Percentiles rank a stretch among this genome's conserved stretches.
phyloP scores from a whole-genome alignment of 2,113 vertebrate species.

The Rhinoptilus africanus region DNA sequence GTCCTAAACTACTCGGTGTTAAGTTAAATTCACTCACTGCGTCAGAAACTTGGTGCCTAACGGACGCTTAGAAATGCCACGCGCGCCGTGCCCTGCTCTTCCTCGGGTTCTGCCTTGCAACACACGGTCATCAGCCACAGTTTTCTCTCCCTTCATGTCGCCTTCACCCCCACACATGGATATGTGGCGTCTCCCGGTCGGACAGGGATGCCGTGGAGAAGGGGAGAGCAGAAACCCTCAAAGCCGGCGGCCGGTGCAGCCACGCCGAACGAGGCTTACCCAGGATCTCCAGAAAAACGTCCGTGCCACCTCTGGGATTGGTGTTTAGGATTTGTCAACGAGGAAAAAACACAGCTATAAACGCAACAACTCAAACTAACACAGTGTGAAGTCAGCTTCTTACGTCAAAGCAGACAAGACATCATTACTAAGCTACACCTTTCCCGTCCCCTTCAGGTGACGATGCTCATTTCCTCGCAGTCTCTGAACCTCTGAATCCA shows the following conservation, averaged over 20 bases:
- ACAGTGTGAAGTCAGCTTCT: neutral
- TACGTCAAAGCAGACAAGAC: neutral
- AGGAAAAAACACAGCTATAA: neutral
- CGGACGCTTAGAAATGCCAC: rapidly evolving
- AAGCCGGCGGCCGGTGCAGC: neutral
- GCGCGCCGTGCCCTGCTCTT: neutral
- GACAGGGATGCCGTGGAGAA: rapidly evolving
- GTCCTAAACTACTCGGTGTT: neutral
- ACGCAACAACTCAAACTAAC: neutral
- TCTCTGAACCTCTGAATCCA: neutral
- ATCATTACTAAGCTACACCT: neutral
- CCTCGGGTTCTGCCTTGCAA: neutral
- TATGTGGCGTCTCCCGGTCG: rapidly evolving
- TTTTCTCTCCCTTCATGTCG: neutral
- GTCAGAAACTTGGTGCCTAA: neutral
- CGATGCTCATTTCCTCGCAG: neutral
- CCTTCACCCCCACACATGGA: neutral
- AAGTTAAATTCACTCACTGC: neutral
- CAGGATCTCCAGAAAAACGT: neutral
- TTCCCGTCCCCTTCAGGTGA: neutral
- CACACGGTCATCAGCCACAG: rapidly evolving
- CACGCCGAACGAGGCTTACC: rapidly evolving
- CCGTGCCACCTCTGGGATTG: neutral
- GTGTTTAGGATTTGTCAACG: neutral
- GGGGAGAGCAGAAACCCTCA: neutral